Conservation (phyloP, 64 coral and sea anemone species). For the Montipora foliosa region DNA sequence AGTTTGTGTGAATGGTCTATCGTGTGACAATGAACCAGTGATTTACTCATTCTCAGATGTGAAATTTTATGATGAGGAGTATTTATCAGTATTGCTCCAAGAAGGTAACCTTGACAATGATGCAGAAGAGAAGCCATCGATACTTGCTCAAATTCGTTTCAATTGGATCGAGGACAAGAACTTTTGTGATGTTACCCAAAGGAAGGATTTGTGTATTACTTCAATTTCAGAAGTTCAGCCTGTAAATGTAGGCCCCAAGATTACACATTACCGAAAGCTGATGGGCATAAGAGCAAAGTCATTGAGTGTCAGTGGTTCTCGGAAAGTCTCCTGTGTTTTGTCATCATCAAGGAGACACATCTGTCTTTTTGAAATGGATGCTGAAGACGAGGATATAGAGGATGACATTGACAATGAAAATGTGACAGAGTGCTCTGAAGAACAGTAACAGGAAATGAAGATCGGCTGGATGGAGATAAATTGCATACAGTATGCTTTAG, state of each 20-base stretch:
- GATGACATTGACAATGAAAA: conserved; percentile 64
- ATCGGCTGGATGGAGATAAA: not conserved
- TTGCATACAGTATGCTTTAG: not conserved
- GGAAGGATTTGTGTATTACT: not conserved
- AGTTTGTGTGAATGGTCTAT: conserved; percentile 39
- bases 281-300: conserved; percentile 70
- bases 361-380: conserved; percentile 92
- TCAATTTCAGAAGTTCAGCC: conserved; percentile 7
- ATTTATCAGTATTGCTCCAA: conserved; percentile 76
- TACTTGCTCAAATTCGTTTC: conserved; percentile 80
- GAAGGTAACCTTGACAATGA: not conserved
- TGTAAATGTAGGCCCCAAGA: conserved; percentile 51
- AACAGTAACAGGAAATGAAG: not conserved
- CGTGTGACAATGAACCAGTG: conserved; percentile 14
- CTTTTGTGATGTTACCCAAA: conserved; percentile 19
- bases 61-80: conserved; percentile 80
- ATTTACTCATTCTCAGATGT: conserved; percentile 51
- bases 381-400: conserved; percentile 89
- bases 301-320: conserved; percentile 84
- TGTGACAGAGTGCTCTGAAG: conserved; percentile 21
- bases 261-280: conserved; percentile 80
- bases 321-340: conserved; percentile 87
- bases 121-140: conserved; percentile 14
- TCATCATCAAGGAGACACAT: conserved; percentile 64
- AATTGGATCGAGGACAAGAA: conserved; percentile 38